A percentile compares a stretch with the other conserved stretches of the same genome.
Evolutionary conservation across 2,797 vertebrate species (phyloP).

Genomic region (Malurus leucopterus): DNA sequence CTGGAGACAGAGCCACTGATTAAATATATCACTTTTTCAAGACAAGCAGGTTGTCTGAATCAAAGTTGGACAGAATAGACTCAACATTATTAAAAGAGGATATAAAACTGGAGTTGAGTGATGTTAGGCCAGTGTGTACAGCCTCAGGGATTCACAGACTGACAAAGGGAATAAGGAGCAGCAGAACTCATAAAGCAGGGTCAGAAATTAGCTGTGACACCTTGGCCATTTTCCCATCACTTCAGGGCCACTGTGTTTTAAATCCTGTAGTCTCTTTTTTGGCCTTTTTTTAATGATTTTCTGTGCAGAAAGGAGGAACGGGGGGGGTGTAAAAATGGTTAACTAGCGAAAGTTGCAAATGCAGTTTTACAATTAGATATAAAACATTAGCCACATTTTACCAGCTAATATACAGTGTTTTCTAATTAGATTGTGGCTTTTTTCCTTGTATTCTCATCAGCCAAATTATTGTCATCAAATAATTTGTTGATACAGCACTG

Average conservation of each 20-base stretch:
- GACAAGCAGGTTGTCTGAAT: conserved; percentile 84
- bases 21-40: conserved; percentile 85
- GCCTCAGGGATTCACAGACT: conserved; percentile 78
- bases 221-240: conserved; percentile 76
- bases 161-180: conserved; percentile 76
- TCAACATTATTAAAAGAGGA: conserved; percentile 84
- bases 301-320: fast-evolving
- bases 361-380: conserved; percentile 18
- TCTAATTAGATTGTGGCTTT: conserved; percentile 33
- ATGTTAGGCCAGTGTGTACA: conserved; percentile 82
- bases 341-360: conserved; percentile 49
- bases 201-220: conserved; percentile 79
- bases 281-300: conserved; percentile 47
- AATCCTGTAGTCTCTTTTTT: conserved; percentile 63
- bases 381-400: conserved; percentile 32
- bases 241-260: conserved; percentile 71
- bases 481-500: conserved; percentile 57
- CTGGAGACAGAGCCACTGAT: conserved; percentile 79
- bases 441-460: conserved; percentile 41
- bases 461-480: conserved; percentile 51
- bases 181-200: conserved; percentile 74
- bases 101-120: conserved; percentile 78
- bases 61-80: conserved; percentile 83
- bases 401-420: conserved; percentile 33
- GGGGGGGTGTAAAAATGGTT: neutral